A percentile compares a stretch with the other conserved stretches of the same genome.
These are phyloP conservation scores for Platanista minor DNA, from an alignment of 2,113 vertebrate genomes.

Conservation along the genomic window DNA sequence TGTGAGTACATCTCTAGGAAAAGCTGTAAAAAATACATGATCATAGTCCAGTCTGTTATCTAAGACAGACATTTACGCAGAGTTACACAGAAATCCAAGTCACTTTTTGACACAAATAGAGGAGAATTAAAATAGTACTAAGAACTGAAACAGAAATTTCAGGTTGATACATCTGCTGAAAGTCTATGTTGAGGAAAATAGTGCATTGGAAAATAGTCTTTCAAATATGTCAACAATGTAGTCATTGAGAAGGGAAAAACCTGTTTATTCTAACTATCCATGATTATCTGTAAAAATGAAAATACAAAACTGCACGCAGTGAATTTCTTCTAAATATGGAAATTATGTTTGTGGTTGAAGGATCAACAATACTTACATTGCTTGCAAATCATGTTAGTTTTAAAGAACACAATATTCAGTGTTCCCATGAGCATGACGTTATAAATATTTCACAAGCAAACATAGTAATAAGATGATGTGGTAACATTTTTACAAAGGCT, in stretches of 20 bases:
- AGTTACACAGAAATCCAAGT: neutral
- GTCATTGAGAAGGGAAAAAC: neutral
- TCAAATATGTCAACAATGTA: neutral
- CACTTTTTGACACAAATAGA: neutral
- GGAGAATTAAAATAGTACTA: neutral
- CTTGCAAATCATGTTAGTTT: neutral
- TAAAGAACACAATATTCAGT: neutral
- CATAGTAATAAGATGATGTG: neutral
- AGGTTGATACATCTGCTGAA: neutral
- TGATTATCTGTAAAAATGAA: neutral
- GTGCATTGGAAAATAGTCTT: neutral
- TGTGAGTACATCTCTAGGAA: neutral
- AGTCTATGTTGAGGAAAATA: neutral
- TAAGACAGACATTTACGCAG: neutral
- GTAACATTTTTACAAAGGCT: neutral
- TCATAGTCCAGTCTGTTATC: neutral
- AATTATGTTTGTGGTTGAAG: neutral
- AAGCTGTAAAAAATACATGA: neutral
- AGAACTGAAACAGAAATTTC: neutral
- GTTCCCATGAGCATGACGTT: neutral
- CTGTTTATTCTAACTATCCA: neutral
- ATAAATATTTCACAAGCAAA: slow-evolving; percentile 13
- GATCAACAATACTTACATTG: neutral
- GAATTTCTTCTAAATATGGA: neutral
- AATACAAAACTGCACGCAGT: neutral